Evolutionary conservation across 1,140 invertebrate genomes (phyloP), one percentile per base, ranked within the genome.

Genomic region (Hyphantria cunea): DNA sequence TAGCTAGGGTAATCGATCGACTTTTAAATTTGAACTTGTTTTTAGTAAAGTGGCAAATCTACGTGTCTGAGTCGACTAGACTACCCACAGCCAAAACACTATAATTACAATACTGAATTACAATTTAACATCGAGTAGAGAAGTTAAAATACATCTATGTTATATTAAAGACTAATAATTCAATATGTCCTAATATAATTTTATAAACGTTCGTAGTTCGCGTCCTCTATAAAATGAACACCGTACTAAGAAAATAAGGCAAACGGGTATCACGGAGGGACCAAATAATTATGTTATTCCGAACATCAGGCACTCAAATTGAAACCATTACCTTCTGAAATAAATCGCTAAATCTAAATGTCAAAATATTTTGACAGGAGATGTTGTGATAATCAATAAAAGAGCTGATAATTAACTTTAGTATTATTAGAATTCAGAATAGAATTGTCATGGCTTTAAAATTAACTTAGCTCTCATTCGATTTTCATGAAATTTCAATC

Each of bases 181-280:
- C 71, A 74, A 61, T 55, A 72, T 70, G 68, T 65, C 59, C 67
- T 73, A 67, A 68, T 73, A 66, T 65, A 67, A 67, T 62, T 60
- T 48, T 71, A 67, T 78, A 83, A 79, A 76, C 77, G 68, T 73
- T 76, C 65, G 59, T 49, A 55, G 68, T 64, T 73, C 71, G 73
- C 72, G 45, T 64, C 71, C 72, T 64, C 74, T 85, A 80, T 64
- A 51, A 86, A 87, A 80, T 66, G 68, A 78, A 64, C 33, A 54
- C 70, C 77, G 77, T 53, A 64, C 85, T 90, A 89, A 82, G 82
- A 88, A 89, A 88, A 89, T 90, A 90, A 90, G 87, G 87, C 87
- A 87, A 86, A 90, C 64, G 76, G 82, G 72, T 82, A 52, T 82
- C 70, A 75, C 86, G 87, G 87, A 88, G 85, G 87, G 87, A 87